Evolutionary conservation across 2,113 vertebrate species (phyloP), one percentile per base, ranked within the genome.

Genomic region (Genyomyrus donnyi): DNA sequence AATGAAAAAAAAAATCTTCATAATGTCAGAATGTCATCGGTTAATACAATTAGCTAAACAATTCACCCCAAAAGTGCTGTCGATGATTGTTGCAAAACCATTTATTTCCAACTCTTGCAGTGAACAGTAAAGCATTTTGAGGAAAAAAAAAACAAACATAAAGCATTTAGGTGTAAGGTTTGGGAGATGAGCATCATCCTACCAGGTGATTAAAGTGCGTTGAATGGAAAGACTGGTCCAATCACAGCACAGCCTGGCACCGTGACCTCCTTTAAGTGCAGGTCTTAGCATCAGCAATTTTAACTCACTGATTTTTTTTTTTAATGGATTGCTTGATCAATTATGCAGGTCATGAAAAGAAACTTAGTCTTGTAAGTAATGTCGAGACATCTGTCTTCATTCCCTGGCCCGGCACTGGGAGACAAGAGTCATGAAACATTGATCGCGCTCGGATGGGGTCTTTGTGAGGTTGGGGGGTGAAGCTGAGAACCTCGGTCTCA

Each of bases 351-450:
- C 92, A 93, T 93, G 93, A 95, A 96, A 93, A 94, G 96, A 96
- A 96, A 96, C 94, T 96, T 96, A 95, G 95, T 96, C 95, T 96
- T 95, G 93, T 96, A 96, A 96, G 93, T 96, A 96, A 96, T 96
- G 95, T 95, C 91, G 42, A 91, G 90, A 90, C 91, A 95, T 96
- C 93, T 91, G 93, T 96, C 96, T 95, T 95, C 94, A 80, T 94
- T 92, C 92, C 90, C 85, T 91, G 88, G 89, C 93, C 92, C 17
- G 80, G 39, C 46, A 74, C 31, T 35, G 45, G 58, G 88, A 85
- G 90, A 70, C n/a, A 56, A 50, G 39, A 52, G 10, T 93, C 94
- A 95, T 90, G 53, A 84, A 91, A 88, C 50, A 90, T 88, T 80
- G 88, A 91, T 89, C 24, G 58, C 49, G 17, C 35, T 24, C n/a